Evolutionary conservation across 2,113 vertebrate species (phyloP).

Genomic region (Sinosuthora webbiana): DNA sequence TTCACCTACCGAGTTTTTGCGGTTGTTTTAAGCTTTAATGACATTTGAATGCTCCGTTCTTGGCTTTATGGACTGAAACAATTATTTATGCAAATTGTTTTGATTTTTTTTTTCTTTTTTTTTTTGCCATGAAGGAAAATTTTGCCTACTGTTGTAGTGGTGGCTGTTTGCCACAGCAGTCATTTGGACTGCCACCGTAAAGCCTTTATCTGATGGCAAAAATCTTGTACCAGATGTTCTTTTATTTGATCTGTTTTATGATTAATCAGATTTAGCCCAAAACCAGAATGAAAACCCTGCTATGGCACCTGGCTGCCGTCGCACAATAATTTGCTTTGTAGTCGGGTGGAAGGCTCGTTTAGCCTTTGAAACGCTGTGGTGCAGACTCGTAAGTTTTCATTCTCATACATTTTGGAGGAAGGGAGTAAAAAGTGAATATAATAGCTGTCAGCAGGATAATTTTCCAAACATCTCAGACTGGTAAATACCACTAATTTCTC

Average conservation of each 20-base stretch:
- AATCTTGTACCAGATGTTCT: constrained; percentile 17
- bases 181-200: not conserved
- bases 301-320: not conserved
- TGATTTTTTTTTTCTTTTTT: not conserved
- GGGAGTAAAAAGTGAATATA: constrained; percentile 10
- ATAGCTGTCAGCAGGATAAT: not conserved
- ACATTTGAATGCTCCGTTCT: constrained; percentile 20
- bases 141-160: not conserved
- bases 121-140: constrained; percentile 11
- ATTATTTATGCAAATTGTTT: constrained; percentile 64
- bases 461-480: not conserved
- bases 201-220: constrained; percentile 49
- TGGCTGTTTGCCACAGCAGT: constrained; percentile 44
- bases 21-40: constrained; percentile 56
- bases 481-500: not conserved
- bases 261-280: constrained; percentile 47
- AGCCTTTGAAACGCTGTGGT: not conserved
- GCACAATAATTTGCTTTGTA: not conserved
- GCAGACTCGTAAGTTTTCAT: not conserved
- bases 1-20: constrained; percentile 45
- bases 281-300: constrained; percentile 37
- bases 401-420: not conserved
- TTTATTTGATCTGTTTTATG: constrained; percentile 43
- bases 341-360: not conserved
- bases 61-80: constrained; percentile 60